Evolutionary conservation across 2,888 invertebrate genomes (phyloP).

Genomic region (Campoplex capitator): DNA sequence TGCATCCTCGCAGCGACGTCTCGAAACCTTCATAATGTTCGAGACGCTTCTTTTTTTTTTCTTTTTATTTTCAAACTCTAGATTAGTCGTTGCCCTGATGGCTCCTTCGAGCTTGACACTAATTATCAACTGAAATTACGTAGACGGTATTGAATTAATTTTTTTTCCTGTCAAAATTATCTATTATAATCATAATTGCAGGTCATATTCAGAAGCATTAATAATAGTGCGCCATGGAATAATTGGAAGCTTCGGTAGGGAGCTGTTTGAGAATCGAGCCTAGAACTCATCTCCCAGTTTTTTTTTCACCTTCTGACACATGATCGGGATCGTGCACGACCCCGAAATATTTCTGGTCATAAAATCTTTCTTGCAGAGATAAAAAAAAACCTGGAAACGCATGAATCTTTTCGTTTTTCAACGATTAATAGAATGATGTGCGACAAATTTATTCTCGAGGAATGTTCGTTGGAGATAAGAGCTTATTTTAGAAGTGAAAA

Average conservation of each 20-base stretch:
- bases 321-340: no score
- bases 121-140: constrained; percentile 3
- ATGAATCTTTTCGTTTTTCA: no score
- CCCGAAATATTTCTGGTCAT: no score
- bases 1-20: constrained; percentile 14
- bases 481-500: no score
- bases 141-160: background rate
- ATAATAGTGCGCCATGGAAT: background rate
- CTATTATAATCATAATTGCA: background rate
- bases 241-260: background rate
- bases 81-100: constrained; percentile 49
- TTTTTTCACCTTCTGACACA: no score
- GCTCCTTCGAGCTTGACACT: constrained; percentile 7
- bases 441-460: no score
- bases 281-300: no score
- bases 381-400: no score
- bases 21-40: constrained; percentile 13
- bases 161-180: background rate
- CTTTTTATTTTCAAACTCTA: constrained; percentile 24
- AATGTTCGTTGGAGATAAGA: no score
- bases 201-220: background rate
- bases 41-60: background rate
- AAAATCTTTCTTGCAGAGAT: no score
- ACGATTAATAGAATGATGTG: no score
- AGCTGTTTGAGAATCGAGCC: background rate